Percentiles rank a stretch among this genome's conserved stretches.
These are phyloP conservation scores for Sinocyclocheilus anophthalmus DNA, from an alignment of 2,113 vertebrate species.

Conservation along the genomic window DNA sequence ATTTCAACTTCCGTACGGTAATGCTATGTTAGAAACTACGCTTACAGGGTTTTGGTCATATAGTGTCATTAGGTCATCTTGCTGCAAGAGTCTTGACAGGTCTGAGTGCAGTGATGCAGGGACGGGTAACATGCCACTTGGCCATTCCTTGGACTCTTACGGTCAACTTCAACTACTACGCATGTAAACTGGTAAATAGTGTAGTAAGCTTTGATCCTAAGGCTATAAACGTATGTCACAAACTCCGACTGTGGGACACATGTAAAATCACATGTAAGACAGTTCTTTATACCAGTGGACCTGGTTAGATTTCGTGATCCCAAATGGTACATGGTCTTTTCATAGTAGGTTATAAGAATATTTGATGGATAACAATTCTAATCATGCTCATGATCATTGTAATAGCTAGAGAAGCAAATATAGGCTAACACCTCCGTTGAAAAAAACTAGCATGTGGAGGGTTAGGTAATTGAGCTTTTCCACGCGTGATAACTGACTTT, in stretches of 20 bases:
- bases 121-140: no score
- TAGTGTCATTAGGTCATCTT: conserved; percentile 26
- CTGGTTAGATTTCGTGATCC: no score
- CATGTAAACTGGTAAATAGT: conserved; percentile 43
- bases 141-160: conserved; percentile 9
- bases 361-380: background rate
- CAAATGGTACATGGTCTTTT: background rate
- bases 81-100: background rate
- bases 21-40: background rate
- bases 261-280: conserved; percentile 37
- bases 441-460: no score
- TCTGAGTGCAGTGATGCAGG: conserved; percentile 26
- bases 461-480: no score
- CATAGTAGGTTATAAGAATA: background rate
- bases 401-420: background rate
- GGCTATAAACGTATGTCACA: conserved; percentile 24
- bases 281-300: conserved; percentile 1
- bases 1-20: background rate
- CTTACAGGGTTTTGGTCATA: no score
- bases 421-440: no score
- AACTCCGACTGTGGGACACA: background rate
- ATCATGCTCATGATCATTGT: background rate
- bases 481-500: no score
- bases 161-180: no score
- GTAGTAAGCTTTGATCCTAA: conserved; percentile 24